These are phyloP conservation scores for Fragum whitleyi DNA, from an alignment of 2,888 invertebrate species.

Conservation along the genomic window DNA sequence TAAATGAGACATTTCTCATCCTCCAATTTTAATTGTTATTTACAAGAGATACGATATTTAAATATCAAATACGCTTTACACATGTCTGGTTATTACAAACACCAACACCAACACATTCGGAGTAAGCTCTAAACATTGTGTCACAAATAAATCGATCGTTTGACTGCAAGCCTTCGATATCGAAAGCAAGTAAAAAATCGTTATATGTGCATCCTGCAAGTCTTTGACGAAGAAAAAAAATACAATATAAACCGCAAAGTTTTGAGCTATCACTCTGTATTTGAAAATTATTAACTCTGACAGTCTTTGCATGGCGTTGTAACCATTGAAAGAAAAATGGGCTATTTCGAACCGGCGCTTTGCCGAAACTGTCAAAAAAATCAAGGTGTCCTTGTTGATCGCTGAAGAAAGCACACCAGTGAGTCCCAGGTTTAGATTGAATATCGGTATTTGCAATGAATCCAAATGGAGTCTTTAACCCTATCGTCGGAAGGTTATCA, in stretches of 20 bases:
- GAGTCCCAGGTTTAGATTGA: slow-evolving; percentile 28
- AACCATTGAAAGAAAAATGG: slow-evolving; percentile 32
- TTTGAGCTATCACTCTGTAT: slow-evolving; percentile 33
- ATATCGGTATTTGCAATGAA: slow-evolving; percentile 33
- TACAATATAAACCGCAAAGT: slow-evolving; percentile 45
- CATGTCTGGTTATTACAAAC: no score
- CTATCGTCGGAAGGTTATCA: slow-evolving; percentile 4
- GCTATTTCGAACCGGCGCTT: slow-evolving; percentile 26
- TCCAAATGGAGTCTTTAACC: neutral
- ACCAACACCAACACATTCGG: slow-evolving; percentile 9
- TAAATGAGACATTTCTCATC: no score
- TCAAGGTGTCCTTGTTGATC: slow-evolving; percentile 19
- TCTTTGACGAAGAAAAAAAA: slow-evolving; percentile 41
- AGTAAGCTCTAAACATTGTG: slow-evolving; percentile 9
- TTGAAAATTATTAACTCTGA: slow-evolving; percentile 22
- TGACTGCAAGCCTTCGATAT: neutral
- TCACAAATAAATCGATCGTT: slow-evolving; percentile 18
- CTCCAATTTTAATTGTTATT: no score
- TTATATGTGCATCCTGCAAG: slow-evolving; percentile 20
- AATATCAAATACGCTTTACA: no score
- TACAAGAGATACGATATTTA: no score
- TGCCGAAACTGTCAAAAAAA: slow-evolving; percentile 47
- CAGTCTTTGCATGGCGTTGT: neutral
- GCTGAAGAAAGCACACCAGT: slow-evolving; percentile 40
- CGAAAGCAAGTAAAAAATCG: slow-evolving; percentile 18